Evolutionary conservation across 2,113 vertebrate species (phyloP).

Genomic region (Menura novaehollandiae): DNA sequence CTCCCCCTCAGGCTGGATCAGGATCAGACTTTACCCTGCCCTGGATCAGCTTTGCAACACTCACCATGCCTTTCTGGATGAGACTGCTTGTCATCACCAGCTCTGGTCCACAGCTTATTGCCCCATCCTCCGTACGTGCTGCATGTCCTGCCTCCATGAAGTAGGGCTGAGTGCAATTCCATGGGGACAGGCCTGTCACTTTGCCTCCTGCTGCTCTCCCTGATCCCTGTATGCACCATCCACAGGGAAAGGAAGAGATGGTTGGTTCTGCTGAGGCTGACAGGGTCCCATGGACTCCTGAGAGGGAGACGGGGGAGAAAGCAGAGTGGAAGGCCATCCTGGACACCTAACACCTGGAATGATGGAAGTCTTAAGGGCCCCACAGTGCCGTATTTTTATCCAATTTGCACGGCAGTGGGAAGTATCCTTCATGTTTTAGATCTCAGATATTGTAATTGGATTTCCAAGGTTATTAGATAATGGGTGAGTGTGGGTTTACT

Average conservation of each 20-base stretch:
- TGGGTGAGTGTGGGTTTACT: neutral
- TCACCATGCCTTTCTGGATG: neutral
- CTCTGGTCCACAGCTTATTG: neutral
- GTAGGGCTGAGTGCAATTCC: neutral
- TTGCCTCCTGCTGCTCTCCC: neutral
- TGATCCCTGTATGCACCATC: neutral
- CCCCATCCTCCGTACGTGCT: neutral
- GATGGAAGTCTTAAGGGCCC: neutral
- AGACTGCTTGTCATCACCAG: neutral
- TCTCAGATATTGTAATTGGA: neutral
- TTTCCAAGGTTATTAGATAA: neutral
- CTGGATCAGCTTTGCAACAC: accelerated
- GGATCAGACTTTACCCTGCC: neutral
- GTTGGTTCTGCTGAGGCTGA: neutral
- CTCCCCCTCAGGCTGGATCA: neutral
- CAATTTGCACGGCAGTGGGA: neutral
- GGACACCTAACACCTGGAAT: neutral
- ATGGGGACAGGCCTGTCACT: neutral
- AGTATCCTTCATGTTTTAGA: neutral
- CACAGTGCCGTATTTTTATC: neutral
- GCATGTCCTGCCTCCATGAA: neutral
- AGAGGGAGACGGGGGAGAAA: neutral
- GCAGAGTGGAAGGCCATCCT: neutral
- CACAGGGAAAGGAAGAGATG: neutral
- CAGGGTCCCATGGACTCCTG: neutral